Conservation (phyloP, 1,140 invertebrate genomes). For the Procambarus clarkii region DNA sequence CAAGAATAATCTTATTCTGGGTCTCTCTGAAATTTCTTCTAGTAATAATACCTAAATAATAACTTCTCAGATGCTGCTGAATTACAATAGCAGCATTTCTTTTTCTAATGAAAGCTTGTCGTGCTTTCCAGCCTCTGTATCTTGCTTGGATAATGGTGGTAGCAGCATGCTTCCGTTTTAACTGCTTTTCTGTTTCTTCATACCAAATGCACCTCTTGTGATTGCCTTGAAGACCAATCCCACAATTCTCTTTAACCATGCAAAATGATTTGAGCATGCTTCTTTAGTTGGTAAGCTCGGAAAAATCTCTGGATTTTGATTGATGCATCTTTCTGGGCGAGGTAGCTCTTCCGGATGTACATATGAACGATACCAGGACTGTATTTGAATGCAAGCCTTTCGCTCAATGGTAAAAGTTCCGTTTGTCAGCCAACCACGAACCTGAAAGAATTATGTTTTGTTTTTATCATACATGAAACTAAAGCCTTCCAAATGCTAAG, state of each 20-base stretch:
- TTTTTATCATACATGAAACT: no score
- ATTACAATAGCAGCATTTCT: conserved; percentile 41
- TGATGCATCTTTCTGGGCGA: conserved; percentile 27
- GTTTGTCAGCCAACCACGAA: conserved; percentile 42
- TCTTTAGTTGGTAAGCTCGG: neutral
- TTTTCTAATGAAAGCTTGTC: neutral
- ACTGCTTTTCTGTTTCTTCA: no score
- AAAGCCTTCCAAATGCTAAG: no score
- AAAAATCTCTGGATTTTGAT: conserved; percentile 34
- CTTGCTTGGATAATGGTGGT: conserved; percentile 43
- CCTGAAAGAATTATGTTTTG: neutral
- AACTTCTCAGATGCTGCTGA: conserved; percentile 37
- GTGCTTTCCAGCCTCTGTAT: neutral
- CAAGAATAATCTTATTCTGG: conserved; percentile 24
- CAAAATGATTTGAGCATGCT: conserved; percentile 12
- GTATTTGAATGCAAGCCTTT: conserved; percentile 32
- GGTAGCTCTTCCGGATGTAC: conserved; percentile 2
- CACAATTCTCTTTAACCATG: conserved; percentile 1
- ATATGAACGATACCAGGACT: conserved; percentile 36
- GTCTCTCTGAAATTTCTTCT: conserved; percentile 33
- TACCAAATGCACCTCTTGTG: conserved; percentile 34
- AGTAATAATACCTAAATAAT: neutral
- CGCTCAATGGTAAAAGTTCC: neutral
- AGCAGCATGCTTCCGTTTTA: conserved; percentile 11
- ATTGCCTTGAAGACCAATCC: conserved; percentile 54